Evolutionary conservation across 2,113 vertebrate species (phyloP), one percentile per base, ranked within the genome.

Genomic region (Naja naja): DNA sequence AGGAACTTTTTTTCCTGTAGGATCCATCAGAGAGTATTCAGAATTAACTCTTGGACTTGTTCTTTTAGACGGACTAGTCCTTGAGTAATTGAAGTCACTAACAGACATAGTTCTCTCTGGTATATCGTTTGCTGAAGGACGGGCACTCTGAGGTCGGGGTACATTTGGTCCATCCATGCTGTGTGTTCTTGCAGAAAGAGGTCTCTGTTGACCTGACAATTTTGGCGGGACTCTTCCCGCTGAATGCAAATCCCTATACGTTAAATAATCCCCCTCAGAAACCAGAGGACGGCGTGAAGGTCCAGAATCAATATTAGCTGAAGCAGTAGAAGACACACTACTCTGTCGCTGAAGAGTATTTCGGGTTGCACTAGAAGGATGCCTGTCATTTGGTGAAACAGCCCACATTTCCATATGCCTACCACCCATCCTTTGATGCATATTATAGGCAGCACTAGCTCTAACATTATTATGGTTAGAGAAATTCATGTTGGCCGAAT

Each of bases 41-140:
- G 99, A 99, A 95, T 97, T 98, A 55, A 99, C 99, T 94, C 99
- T 97, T 85, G 98, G 60, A 95, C 97, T 98, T 93, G 99, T 98
- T 96, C 98, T 98, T 97, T 99, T 99, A 91, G 98, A 98, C 94
- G 99, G 99, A 96, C 99, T 99, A 98, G 97, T 97, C 94, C 99
- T 97, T 95, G 98, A 98, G 96, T 99, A 99, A 97, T 96, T 99
- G 95, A 99, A 99, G 96, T 99, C 99, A 89, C 98, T 99, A 94
- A 99, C 98, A 1, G 99, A 99, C 99, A 99, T 99, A 98, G 99
- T 99, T 98, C 99, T 98, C 95, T 99, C 99, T 0, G 99, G 98
- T 93, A 99, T 98, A 94, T 99, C 99, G 53, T 98, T 98, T 89
- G 98, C 96, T 0, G 96, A 98, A 0, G 98, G 98, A 69, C 98